phyloP scores from a whole-genome alignment of 1,140 invertebrate species.

The Pomacea maculata region DNA sequence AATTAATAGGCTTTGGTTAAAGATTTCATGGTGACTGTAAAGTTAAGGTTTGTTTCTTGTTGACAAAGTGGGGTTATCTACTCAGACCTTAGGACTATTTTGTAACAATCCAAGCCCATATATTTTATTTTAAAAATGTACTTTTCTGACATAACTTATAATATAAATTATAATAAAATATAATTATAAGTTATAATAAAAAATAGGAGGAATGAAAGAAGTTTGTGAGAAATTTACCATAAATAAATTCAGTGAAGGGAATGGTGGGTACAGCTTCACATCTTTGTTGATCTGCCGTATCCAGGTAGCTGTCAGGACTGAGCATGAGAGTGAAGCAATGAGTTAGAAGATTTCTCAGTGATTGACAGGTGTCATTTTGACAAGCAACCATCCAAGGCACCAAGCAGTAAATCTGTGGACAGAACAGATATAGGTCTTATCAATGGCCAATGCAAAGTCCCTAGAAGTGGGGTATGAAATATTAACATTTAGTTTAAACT shows the following conservation, averaged over 20 bases:
- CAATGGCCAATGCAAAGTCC: background rate
- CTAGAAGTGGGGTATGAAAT: no score
- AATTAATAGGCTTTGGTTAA: no score
- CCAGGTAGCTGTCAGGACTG: slow-evolving; percentile 34
- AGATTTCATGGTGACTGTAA: no score
- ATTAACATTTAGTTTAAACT: no score
- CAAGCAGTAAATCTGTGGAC: slow-evolving; percentile 32
- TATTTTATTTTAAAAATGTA: no score
- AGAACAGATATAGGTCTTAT: background rate
- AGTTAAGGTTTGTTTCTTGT: no score
- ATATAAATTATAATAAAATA: no score
- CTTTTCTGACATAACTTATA: no score
- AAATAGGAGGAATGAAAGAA: background rate
- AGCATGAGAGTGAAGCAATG: slow-evolving; percentile 30
- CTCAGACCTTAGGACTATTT: no score
- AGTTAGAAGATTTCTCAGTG: slow-evolving; percentile 9
- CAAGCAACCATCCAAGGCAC: slow-evolving; percentile 40
- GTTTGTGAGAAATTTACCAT: slow-evolving; percentile 14
- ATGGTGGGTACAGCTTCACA: slow-evolving; percentile 36
- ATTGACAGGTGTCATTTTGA: slow-evolving; percentile 18
- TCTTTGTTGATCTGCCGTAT: slow-evolving; percentile 9
- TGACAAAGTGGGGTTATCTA: no score
- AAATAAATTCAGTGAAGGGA: slow-evolving; percentile 20
- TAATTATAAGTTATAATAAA: no score
- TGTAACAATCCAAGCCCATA: no score